Evolutionary conservation across 2,888 invertebrate species (phyloP).

Genomic region (Parochlus steinenii): DNA sequence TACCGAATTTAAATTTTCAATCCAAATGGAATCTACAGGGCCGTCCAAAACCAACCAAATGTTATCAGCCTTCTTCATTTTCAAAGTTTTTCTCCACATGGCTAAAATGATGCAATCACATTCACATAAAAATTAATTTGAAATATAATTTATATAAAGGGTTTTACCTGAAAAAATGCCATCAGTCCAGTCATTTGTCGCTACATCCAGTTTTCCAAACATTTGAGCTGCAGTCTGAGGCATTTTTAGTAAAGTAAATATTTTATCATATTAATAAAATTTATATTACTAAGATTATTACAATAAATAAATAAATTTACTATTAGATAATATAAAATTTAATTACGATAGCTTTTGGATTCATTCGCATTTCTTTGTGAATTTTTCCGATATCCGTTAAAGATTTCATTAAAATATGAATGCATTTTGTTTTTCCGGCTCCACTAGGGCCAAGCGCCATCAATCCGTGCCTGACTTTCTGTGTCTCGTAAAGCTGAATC

Average conservation of each 20-base stretch:
- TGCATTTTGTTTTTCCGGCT: conserved; percentile 85
- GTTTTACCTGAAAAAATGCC: conserved; percentile 97
- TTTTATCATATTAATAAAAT: too few species aligned
- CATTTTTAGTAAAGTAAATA: too few species aligned
- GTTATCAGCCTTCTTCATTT: conserved; percentile 64
- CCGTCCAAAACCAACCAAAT: conserved; percentile 93
- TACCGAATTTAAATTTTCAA: conserved; percentile 93
- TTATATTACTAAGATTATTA: too few species aligned
- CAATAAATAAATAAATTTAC: too few species aligned
- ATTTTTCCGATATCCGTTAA: conserved; percentile 67
- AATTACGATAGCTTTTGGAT: conserved; percentile 94
- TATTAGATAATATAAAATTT: too few species aligned
- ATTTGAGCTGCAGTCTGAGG: conserved; percentile 95
- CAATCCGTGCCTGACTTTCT: conserved; percentile 85
- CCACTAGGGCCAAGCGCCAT: conserved; percentile 93
- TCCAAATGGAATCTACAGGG: conserved; percentile 96
- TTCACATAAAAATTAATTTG: too few species aligned
- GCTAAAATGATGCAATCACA: too few species aligned
- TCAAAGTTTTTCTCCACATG: conserved; percentile 84
- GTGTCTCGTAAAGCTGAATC: conserved; percentile 91
- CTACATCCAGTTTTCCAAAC: conserved; percentile 92
- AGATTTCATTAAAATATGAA: conserved; percentile 77
- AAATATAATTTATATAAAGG: too few species aligned
- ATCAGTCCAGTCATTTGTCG: conserved; percentile 97
- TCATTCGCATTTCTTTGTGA: conserved; percentile 95